These are phyloP conservation scores for Notarius lentiginosus DNA, from an alignment of 2,113 vertebrate genomes.

Conservation along the genomic window DNA sequence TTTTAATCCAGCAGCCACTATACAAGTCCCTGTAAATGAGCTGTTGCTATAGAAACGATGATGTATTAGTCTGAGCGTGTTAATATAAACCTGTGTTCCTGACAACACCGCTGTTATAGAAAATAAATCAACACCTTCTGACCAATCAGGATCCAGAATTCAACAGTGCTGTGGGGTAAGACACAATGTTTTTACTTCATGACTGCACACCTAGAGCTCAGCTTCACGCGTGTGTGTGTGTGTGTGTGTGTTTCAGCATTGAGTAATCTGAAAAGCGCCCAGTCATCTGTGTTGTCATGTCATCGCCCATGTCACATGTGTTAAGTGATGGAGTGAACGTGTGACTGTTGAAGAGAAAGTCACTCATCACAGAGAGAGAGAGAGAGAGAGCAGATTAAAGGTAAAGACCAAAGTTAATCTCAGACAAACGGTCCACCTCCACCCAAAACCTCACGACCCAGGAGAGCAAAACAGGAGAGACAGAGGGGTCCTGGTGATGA, in stretches of 20 bases:
- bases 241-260: background rate
- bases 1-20: background rate
- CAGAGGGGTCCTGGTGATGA: no score
- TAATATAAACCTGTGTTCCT: background rate
- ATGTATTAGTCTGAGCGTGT: background rate
- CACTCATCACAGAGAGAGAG: no score
- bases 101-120: background rate
- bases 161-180: background rate
- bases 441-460: no score
- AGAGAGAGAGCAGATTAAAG: no score
- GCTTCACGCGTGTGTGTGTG: background rate
- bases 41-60: background rate
- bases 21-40: background rate
- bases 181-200: background rate
- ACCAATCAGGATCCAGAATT: no score
- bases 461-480: no score
- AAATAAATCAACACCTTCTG: no score
- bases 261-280: constrained; percentile 18
- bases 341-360: constrained; percentile 23
- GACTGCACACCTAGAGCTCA: background rate
- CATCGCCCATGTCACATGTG: no score
- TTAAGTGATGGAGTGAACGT: constrained; percentile 22
- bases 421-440: no score
- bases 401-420: no score
- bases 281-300: constrained; percentile 31